These are phyloP conservation scores for Sesia bembeciformis DNA, from an alignment of 2,888 invertebrate genomes.

Conservation along the genomic window DNA sequence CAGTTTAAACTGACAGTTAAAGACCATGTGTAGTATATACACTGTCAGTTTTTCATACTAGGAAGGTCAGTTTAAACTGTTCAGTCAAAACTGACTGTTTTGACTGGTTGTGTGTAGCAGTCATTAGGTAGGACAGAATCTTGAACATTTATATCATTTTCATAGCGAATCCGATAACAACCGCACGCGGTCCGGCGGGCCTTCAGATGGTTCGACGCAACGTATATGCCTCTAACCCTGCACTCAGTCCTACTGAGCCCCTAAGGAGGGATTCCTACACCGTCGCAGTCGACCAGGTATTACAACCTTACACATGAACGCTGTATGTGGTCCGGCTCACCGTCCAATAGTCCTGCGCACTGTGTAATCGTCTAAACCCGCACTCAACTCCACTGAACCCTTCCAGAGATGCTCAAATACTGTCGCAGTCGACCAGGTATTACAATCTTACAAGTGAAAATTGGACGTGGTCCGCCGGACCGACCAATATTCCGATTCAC, in stretches of 20 bases:
- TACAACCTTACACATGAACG: neutral
- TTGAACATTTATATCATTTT: no score
- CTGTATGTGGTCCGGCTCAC: conserved; percentile 11
- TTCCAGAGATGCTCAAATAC: conserved; percentile 5
- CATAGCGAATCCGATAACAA: neutral
- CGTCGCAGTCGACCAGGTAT: conserved; percentile 9
- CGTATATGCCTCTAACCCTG: conserved; percentile 51
- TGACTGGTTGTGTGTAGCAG: no score
- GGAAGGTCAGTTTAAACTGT: no score
- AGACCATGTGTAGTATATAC: no score
- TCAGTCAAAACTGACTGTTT: no score
- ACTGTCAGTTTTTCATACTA: no score
- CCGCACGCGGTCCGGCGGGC: conserved; percentile 11
- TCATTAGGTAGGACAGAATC: no score
- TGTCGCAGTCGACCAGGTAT: conserved; percentile 8
- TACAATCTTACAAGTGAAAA: neutral
- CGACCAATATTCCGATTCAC: conserved; percentile 22
- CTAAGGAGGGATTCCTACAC: conserved; percentile 7
- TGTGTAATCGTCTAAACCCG: conserved; percentile 65
- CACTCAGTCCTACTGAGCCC: conserved; percentile 9
- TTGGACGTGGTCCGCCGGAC: conserved; percentile 11
- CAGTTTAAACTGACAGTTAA: no score
- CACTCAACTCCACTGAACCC: conserved; percentile 39
- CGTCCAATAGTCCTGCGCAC: conserved; percentile 41
- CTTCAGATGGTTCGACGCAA: conserved; percentile 41